A percentile compares a stretch with the other conserved stretches of the same genome.
phyloP scores from a whole-genome alignment of 2,888 invertebrate species.

The Leptinotarsa haldemani region DNA sequence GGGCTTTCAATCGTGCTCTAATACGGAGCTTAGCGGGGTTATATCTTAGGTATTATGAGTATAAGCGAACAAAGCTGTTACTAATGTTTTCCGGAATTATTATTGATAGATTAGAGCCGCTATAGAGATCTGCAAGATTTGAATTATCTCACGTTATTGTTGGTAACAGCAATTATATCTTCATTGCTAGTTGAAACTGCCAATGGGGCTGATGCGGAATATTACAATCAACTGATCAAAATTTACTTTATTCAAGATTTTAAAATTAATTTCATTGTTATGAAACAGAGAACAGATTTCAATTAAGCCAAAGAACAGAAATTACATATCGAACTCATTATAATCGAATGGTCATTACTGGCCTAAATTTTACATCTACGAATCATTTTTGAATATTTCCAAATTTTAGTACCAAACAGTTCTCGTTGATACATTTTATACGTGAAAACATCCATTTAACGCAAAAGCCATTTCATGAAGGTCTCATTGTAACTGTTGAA shows the following conservation, averaged over 20 bases:
- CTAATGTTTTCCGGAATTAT: constrained; percentile 42
- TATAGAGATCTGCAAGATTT: neutral
- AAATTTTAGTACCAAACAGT: no score
- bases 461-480: neutral
- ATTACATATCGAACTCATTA: no score
- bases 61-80: constrained; percentile 37
- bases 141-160: neutral
- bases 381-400: no score
- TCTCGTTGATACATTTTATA: no score
- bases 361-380: no score
- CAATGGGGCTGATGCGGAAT: neutral
- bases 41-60: constrained; percentile 31
- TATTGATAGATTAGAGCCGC: constrained; percentile 34
- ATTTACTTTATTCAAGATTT: no score
- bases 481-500: constrained; percentile 3
- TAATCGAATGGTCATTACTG: no score
- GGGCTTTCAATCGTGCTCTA: constrained; percentile 37
- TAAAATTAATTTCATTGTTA: no score
- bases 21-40: constrained; percentile 38
- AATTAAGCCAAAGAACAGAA: no score
- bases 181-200: neutral
- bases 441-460: neutral
- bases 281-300: no score
- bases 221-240: no score
- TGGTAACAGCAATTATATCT: neutral